These are phyloP conservation scores for Mixornis gularis DNA, from an alignment of 2,113 vertebrate species.

Conservation along the genomic window DNA sequence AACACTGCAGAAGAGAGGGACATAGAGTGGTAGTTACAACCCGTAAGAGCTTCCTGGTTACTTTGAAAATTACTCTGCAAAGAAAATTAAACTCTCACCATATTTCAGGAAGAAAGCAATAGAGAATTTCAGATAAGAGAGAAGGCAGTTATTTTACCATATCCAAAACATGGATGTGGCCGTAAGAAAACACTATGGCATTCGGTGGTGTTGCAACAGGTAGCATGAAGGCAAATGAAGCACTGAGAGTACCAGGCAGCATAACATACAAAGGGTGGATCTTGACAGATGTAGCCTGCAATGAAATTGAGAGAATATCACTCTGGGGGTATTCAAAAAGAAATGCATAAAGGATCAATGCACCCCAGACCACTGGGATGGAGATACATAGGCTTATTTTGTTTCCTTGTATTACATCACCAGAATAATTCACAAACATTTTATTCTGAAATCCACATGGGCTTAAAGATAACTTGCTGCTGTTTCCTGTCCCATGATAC, in stretches of 20 bases:
- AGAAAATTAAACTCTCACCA: not conserved
- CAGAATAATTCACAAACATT: not conserved
- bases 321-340: not conserved
- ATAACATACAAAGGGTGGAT: constrained; percentile 92
- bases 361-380: not conserved
- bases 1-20: not conserved
- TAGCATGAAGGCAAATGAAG: constrained; percentile 96
- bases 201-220: constrained; percentile 95
- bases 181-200: constrained; percentile 92
- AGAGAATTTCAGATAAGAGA: not conserved
- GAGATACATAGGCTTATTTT: not conserved
- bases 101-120: not conserved
- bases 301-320: not conserved
- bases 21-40: not conserved
- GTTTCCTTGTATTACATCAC: not conserved
- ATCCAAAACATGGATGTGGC: constrained; percentile 87
- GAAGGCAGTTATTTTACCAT: constrained; percentile 81
- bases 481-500: not conserved
- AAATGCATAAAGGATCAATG: not conserved
- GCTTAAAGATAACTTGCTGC: not conserved
- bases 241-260: constrained; percentile 90
- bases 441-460: not conserved
- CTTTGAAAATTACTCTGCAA: not conserved
- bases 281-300: constrained; percentile 84
- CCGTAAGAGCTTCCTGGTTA: not conserved